A percentile compares a stretch with the other conserved stretches of the same genome.
Evolutionary conservation across 2,797 vertebrate genomes (phyloP).

Genomic region (Molossus alvarezi): DNA sequence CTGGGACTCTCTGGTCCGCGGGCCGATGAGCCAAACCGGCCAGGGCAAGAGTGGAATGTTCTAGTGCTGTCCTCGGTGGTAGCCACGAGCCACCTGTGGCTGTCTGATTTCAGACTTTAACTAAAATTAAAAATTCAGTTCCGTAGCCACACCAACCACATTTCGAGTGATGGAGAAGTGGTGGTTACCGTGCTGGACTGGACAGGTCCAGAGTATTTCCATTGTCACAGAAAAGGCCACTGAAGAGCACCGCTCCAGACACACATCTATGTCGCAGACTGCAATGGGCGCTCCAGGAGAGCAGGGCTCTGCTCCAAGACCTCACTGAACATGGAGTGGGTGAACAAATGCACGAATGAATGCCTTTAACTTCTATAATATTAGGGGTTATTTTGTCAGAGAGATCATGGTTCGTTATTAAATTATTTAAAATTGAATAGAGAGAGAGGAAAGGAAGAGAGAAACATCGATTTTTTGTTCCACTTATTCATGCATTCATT

Average conservation of each 20-base stretch:
- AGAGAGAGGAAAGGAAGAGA: not conserved
- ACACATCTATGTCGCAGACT: not conserved
- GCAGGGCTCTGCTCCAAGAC: not conserved
- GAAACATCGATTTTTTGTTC: not conserved
- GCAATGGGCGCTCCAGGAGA: not conserved
- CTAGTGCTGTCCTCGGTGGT: not conserved
- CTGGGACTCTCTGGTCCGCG: too few relatives aligned
- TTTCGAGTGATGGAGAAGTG: not conserved
- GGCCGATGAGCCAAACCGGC: too few relatives aligned
- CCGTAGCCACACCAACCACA: not conserved
- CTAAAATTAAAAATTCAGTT: not conserved
- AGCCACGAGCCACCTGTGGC: not conserved
- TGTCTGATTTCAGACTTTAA: not conserved
- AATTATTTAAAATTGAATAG: not conserved
- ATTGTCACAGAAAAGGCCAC: not conserved
- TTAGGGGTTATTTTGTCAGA: not conserved
- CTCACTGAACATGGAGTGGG: not conserved
- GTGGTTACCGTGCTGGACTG: not conserved
- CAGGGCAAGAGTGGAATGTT: not conserved
- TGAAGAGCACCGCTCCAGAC: not conserved
- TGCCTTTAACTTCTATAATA: not conserved
- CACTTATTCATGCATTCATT: not conserved
- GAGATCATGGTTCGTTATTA: not conserved
- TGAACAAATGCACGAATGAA: not conserved
- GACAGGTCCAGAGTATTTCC: not conserved